Base-by-base conservation (phyloP, 2,888 invertebrate genomes). In the Odontocolon sp. region DNA sequence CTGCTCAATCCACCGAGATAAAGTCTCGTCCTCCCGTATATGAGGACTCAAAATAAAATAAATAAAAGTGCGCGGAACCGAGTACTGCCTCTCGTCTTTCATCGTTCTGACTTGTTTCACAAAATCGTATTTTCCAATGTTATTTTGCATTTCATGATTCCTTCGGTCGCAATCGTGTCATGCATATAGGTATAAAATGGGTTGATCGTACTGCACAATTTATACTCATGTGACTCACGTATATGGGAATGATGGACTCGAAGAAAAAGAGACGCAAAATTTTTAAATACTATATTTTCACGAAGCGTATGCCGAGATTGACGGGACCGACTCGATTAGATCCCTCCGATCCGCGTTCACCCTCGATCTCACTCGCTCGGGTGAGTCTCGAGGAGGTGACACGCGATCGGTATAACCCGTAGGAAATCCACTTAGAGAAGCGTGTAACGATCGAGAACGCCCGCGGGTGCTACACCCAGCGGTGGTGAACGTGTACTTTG, bases 341-440 rank as follows among this genome's bases (percentile, higher is more conserved):
- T 72, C 61, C 42, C 57, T 64, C 45, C 38, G 54, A 23, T 40
- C 31, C 40, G 59, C 50, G 57, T 33, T 47, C 38, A 28, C 21
- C 38, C 57, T 36, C 71, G 70, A 70, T 66, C 45, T 31, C 50
- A 42, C 68, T 61, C 70, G 52, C 71, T 70, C 71, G 70, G 71
- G 71, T 57, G 76, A 70, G 76, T 71, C 76, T 76, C 59, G 71
- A 71, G 54, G 45, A 76, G 70, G 69, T 70, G 71, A 79, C 79
- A 73, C 77, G 79, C 73, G 73, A 77, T 77, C 71, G 67, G 57
- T 40, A 59, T 68, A 70, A 67, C 66, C 64, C 70, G 70, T 73
- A 76, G 76, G 57, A 79, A 79, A 76, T 79, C 78, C 78, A 76
- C 72, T 76, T 76, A 72, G 74, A 67, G 74, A 70, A 76, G 71